These are phyloP conservation scores for Coreius guichenoti DNA, from an alignment of 2,797 vertebrate species.

Conservation along the genomic window DNA sequence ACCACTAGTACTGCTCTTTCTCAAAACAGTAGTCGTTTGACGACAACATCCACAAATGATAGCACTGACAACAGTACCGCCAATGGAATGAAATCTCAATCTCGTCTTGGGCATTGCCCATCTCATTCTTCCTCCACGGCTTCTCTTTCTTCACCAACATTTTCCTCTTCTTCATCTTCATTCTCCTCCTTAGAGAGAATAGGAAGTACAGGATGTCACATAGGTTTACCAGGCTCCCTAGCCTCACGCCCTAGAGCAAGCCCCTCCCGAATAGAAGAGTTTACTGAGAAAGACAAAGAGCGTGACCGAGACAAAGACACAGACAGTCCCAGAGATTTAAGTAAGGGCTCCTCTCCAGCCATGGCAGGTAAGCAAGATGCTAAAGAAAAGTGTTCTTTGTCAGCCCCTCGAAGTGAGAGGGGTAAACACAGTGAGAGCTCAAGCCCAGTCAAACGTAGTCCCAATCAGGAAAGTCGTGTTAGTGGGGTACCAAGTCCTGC, in stretches of 20 bases:
- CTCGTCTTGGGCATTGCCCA: slow-evolving; percentile 70
- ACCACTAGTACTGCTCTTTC: slow-evolving; percentile 74
- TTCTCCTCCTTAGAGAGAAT: slow-evolving; percentile 71
- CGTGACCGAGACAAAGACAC: slow-evolving; percentile 67
- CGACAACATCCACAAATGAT: slow-evolving; percentile 68
- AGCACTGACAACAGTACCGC: slow-evolving; percentile 62
- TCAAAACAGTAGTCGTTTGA: slow-evolving; percentile 70
- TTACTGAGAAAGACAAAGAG: slow-evolving; percentile 70
- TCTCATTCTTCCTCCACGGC: slow-evolving; percentile 66
- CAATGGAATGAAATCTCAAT: slow-evolving; percentile 73
- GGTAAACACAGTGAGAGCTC: slow-evolving; percentile 69
- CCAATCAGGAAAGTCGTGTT: slow-evolving; percentile 66
- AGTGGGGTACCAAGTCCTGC: slow-evolving; percentile 69
- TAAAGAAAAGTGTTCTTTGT: slow-evolving; percentile 73
- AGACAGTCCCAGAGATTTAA: slow-evolving; percentile 75
- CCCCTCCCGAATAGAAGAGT: slow-evolving; percentile 72
- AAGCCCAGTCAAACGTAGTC: slow-evolving; percentile 79
- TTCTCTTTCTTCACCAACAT: slow-evolving; percentile 69
- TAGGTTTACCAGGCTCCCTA: slow-evolving; percentile 71
- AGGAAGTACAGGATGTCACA: slow-evolving; percentile 69
- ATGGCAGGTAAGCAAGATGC: slow-evolving; percentile 73
- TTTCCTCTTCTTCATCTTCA: slow-evolving; percentile 59
- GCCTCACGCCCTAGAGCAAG: slow-evolving; percentile 73
- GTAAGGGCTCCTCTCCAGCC: slow-evolving; percentile 67
- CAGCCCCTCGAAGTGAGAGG: slow-evolving; percentile 69